Evolutionary conservation across 2,888 invertebrate genomes (phyloP), one percentile per base, ranked within the genome.

Genomic region (Cephus pulcher): DNA sequence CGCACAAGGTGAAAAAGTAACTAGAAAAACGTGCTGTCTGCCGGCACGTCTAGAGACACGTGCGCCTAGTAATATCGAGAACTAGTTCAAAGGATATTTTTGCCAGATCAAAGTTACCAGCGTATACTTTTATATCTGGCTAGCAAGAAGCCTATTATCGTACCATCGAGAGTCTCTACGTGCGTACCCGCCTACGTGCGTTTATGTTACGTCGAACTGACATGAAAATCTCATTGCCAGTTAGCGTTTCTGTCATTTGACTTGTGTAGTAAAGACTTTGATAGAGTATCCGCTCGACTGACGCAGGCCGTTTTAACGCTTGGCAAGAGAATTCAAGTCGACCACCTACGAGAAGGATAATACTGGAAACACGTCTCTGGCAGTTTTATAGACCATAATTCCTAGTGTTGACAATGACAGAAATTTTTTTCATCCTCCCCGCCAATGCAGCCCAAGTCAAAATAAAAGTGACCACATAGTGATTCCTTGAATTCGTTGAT

Each of bases 41-140:
- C 71, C 71, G 32, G 12, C 23, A 23, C 34, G 33, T 71, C 71
- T 34, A 30, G 32, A 33, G 30, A 12, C 71, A 71, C 71, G 71
- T 12, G 71, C 71, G 71, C 23, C 23, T 23, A 9, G 56, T 56
- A 23, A 9, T 0, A 34, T 1, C 0, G 71, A 32, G 12, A 23
- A 56, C 23, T 71, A 71, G 71, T 71, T 71, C 71, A 71, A 30
- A 71, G 32, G 71, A 11, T 71, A 71, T 71, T 71, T 71, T 71
- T 33, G 34, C 71, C 33, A 30, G 12, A 34, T 32, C 1, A 12
- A 12, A 71, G 71, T 71, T 32, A 71, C 71, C 32, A 1, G 33
- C 71, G 15, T n/a, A 0, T 33, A 33, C 32, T 71, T 71, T 32
- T 71, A 71, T 71, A 32, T 71, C 71, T 32, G 32, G 12, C 15